phyloP scores from a whole-genome alignment of 2,113 vertebrate genomes.

The Budorcas taxicolor region DNA sequence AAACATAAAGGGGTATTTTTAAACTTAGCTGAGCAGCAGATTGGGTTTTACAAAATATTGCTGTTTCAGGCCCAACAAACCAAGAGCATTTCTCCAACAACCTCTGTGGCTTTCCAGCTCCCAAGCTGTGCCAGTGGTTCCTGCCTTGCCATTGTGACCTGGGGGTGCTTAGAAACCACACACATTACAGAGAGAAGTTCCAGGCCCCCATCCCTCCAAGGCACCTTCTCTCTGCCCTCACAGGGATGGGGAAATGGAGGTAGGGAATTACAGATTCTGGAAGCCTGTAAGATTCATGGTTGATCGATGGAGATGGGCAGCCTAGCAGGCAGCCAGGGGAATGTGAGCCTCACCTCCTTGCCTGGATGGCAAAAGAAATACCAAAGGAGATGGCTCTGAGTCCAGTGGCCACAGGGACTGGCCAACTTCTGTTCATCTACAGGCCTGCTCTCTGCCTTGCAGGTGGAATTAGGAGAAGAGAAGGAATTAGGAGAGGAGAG shows the following conservation, averaged over 20 bases:
- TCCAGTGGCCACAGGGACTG: fast-evolving
- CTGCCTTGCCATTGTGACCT: no score
- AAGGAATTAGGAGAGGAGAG: background rate
- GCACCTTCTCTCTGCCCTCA: background rate
- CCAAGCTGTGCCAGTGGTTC: background rate
- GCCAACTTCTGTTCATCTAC: background rate
- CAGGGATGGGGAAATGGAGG: background rate
- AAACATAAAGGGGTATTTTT: slow-evolving; percentile 44
- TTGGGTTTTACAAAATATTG: slow-evolving; percentile 9
- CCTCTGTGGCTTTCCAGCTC: background rate
- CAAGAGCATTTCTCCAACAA: background rate
- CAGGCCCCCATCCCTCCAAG: no score
- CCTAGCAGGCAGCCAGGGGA: fast-evolving
- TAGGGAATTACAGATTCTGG: background rate
- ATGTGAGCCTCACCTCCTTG: background rate
- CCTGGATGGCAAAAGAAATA: background rate
- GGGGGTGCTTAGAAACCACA: background rate
- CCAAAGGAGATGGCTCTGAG: background rate
- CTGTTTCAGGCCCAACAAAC: background rate
- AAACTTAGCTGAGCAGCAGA: slow-evolving; percentile 21
- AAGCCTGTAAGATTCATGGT: background rate
- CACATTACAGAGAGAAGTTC: background rate
- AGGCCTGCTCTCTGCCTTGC: background rate
- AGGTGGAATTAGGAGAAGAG: background rate
- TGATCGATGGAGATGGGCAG: background rate